A percentile compares a stretch with the other conserved stretches of the same genome.
Conservation (phyloP, 2,797 vertebrate genomes). For the Sphaeramia orbicularis region DNA sequence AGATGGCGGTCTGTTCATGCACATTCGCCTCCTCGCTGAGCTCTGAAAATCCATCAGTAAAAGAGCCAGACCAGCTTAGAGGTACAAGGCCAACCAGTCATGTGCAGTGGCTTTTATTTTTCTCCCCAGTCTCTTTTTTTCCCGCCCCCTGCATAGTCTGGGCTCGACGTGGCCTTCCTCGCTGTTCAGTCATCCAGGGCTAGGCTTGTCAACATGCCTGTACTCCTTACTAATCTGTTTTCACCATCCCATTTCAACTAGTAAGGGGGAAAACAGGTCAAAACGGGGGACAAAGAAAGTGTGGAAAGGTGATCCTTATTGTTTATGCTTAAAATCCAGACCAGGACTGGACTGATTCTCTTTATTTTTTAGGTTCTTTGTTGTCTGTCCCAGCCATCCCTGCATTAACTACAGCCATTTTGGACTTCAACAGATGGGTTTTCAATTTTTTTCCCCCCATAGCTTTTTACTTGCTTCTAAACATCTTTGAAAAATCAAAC, state of each 20-base stretch:
- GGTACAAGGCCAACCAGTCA: background rate
- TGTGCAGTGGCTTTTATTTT: background rate
- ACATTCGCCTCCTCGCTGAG: conserved; percentile 3
- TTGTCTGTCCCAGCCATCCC: background rate
- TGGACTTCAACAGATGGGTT: conserved; percentile 17
- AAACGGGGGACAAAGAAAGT: background rate
- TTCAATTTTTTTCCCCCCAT: background rate
- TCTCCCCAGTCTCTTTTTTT: background rate
- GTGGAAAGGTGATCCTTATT: background rate
- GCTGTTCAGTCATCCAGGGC: conserved; percentile 13
- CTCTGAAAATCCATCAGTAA: background rate
- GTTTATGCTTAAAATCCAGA: conserved; percentile 10
- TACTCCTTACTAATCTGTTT: conserved; percentile 20
- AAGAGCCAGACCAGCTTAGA: no score
- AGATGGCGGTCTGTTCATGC: conserved; percentile 9
- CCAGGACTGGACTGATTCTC: conserved; percentile 28
- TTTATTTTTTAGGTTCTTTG: conserved; percentile 4
- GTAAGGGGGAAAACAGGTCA: conserved; percentile 10
- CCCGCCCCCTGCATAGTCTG: background rate
- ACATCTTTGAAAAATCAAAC: background rate
- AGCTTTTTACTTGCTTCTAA: conserved; percentile 4
- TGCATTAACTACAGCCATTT: background rate
- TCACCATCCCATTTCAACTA: conserved; percentile 43
- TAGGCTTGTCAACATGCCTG: conserved; percentile 7
- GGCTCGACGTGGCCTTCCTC: conserved; percentile 10